Base-by-base conservation (phyloP, 2,113 vertebrate species). In the Gallinago media region DNA sequence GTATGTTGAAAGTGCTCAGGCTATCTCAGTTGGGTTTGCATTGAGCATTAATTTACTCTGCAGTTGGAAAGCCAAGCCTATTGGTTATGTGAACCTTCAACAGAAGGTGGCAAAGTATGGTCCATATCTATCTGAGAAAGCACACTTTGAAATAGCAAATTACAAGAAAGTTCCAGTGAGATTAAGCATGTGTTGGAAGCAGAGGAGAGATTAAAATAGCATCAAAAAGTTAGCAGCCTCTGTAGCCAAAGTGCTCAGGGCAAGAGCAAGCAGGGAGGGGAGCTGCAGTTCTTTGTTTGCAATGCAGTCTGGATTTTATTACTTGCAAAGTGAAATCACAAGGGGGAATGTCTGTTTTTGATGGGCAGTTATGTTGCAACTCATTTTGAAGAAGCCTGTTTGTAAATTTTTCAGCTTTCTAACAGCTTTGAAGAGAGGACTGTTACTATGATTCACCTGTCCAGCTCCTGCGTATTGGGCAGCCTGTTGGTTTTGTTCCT, bases 241-340 rank as follows among this genome's bases (percentile, higher is more conserved):
- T 71, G 63, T 23, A 85, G 66, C 12, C 58, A 20, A 68, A 92
- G 76, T 38, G 76, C 80, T 96, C 52, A 52, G 65, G 77, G 84
- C 72, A 47, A 23, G 75, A 85, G 85, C 67, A 58, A 65, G 72
- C 1, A 0, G 22, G 13, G 70, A 52, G 34, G 31, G 36, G 32
- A 90, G 21, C 79, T 86, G 72, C 82, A 80, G 59, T 21, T 85
- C 91, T 94, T 94, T 86, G 62, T 96, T 83, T 94, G 85, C 67
- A 55, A 0, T 19, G 65, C 47, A 74, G 79, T 81, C 94, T 97
- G 95, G 95, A 77, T 90, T 95, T 94, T 86, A 92, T 94, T 92
- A 84, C 59, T 95, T 77, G 76, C 79, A 47, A 27, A 94, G 75
- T 56, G 89, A 92, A 96, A 78, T 96, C 80, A 65, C 40, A 36